Conservation (phyloP, 2,113 vertebrate species). For the Polypterus senegalus region DNA sequence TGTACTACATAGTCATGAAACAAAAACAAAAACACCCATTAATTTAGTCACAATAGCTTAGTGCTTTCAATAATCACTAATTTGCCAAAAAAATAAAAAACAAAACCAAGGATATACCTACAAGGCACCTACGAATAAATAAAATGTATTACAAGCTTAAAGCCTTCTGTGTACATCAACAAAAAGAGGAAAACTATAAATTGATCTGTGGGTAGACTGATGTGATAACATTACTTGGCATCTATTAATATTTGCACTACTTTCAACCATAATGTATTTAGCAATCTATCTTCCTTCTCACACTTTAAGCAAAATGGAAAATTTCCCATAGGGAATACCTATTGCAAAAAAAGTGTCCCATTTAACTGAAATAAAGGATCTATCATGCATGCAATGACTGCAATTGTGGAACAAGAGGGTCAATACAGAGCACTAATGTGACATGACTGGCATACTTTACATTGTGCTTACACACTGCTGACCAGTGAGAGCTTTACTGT, state of each 20-base stretch:
- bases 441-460: conserved; percentile 26
- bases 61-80: no score
- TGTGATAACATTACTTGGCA: neutral
- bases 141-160: no score
- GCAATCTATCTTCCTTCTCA: conserved; percentile 45
- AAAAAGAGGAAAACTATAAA: no score
- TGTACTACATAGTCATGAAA: no score
- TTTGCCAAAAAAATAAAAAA: no score
- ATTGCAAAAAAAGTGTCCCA: conserved; percentile 37
- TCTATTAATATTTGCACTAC: conserved; percentile 28
- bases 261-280: conserved; percentile 36
- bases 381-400: conserved; percentile 25
- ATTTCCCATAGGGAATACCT: conserved; percentile 40
- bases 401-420: conserved; percentile 39
- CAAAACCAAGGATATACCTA: no score
- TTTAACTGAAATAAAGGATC: conserved; percentile 43
- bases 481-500: neutral
- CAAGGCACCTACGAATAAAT: no score
- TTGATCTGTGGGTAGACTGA: neutral
- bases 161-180: no score
- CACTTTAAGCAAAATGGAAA: conserved; percentile 37
- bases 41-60: no score
- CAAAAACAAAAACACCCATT: no score
- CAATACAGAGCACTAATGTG: conserved; percentile 42
- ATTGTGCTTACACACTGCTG: conserved; percentile 19